Conservation (phyloP, 2,888 invertebrate genomes). For the Philereme transversata region DNA sequence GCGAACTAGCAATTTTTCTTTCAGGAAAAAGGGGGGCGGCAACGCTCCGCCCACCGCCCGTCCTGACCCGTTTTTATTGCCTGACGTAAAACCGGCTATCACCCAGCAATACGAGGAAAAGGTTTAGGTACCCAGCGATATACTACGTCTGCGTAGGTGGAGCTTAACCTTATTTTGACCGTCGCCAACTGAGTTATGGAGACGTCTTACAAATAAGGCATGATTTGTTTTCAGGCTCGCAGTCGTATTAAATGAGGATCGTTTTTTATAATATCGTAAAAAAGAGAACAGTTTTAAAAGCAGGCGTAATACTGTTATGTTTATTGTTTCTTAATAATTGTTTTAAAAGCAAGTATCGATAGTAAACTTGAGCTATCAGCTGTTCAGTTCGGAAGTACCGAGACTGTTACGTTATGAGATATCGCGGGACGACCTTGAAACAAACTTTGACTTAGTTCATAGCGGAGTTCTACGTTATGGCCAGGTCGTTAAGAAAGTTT, state of each 20-base stretch:
- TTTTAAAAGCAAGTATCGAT: conserved; percentile 36
- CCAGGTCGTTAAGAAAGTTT: conserved; percentile 79
- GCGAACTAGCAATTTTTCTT: conserved; percentile 81
- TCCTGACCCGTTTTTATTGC: conserved; percentile 82
- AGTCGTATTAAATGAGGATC: conserved; percentile 39
- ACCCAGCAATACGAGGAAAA: conserved; percentile 76
- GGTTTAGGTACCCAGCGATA: conserved; percentile 67
- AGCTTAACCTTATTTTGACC: conserved; percentile 60
- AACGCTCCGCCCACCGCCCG: conserved; percentile 70
- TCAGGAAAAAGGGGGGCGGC: conserved; percentile 77
- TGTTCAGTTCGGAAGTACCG: conserved; percentile 50
- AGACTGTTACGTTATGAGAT: conserved; percentile 57
- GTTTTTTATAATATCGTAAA: conserved; percentile 44
- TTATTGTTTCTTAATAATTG: conserved; percentile 28
- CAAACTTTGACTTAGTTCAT: conserved; percentile 76
- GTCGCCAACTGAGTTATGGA: conserved; percentile 63
- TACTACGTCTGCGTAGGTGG: conserved; percentile 72
- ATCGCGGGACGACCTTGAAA: conserved; percentile 75
- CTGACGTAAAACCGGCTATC: conserved; percentile 72
- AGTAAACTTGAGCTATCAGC: conserved; percentile 44
- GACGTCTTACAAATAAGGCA: conserved; percentile 64
- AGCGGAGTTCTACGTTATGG: conserved; percentile 72
- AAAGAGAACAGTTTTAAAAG: conserved; percentile 31
- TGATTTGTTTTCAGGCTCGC: conserved; percentile 60
- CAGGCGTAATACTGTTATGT: conserved; percentile 18